A percentile compares a stretch with the other conserved stretches of the same genome.
Conservation (phyloP, 2,888 invertebrate genomes). For the Aphrophora alni region DNA sequence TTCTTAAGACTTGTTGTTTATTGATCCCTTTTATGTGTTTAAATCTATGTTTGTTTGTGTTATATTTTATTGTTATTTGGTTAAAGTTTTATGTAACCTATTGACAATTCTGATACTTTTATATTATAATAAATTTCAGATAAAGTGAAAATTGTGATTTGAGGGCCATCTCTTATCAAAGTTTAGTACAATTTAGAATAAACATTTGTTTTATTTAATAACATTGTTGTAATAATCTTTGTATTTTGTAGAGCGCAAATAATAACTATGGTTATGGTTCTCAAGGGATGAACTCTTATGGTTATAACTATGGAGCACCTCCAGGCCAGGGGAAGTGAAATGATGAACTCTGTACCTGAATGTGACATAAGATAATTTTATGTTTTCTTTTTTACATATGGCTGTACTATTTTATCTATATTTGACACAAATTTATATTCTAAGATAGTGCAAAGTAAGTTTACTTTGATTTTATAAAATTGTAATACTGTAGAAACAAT, state of each 20-base stretch:
- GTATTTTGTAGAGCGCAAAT: not conserved
- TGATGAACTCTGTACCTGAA: not conserved
- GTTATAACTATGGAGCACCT: not conserved
- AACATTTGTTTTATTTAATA: too few relatives aligned
- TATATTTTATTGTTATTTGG: too few relatives aligned
- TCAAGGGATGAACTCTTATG: not conserved
- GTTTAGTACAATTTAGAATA: not conserved
- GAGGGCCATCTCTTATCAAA: too few relatives aligned
- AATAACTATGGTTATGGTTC: not conserved
- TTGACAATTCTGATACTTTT: too few relatives aligned
- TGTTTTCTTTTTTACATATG: not conserved
- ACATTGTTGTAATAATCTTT: too few relatives aligned
- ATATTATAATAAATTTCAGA: not conserved
- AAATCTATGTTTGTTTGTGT: too few relatives aligned
- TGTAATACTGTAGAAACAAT: not conserved
- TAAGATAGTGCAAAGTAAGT: not conserved
- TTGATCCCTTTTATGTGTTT: not conserved
- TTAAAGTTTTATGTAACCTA: too few relatives aligned
- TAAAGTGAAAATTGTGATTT: too few relatives aligned
- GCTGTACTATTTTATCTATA: not conserved
- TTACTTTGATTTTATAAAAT: not conserved
- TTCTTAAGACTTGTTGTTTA: too few relatives aligned
- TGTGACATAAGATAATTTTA: not conserved
- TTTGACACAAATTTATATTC: not conserved
- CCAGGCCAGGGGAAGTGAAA: not conserved